A percentile compares a stretch with the other conserved stretches of the same genome.
Conservation (phyloP, 2,888 invertebrate species). For the Halictus ligatus region DNA sequence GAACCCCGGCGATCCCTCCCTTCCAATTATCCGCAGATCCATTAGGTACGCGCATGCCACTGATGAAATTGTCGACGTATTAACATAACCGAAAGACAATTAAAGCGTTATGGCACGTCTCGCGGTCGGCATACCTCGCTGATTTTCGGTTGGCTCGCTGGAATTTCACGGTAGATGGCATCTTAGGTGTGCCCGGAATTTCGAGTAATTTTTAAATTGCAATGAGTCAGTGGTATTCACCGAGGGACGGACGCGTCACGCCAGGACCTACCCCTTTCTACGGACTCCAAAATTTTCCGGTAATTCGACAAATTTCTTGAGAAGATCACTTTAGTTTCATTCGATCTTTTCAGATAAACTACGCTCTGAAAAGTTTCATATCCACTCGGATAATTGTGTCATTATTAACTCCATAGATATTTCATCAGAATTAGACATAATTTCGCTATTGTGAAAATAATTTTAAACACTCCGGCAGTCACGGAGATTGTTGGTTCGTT, state of each 20-base stretch:
- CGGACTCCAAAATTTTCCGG: not conserved
- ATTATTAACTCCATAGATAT: not conserved
- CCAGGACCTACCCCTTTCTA: not conserved
- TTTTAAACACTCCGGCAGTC: too few relatives aligned
- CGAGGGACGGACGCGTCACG: constrained; percentile 3
- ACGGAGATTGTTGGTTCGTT: too few relatives aligned
- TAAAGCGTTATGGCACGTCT: constrained; percentile 70
- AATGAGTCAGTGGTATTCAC: constrained; percentile 29
- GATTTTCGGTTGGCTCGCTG: constrained; percentile 40
- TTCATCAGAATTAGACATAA: too few relatives aligned
- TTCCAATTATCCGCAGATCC: constrained; percentile 80
- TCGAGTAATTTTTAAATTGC: constrained; percentile 45
- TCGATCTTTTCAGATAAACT: not conserved
- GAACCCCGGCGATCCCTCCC: constrained; percentile 48
- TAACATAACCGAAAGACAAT: constrained; percentile 81
- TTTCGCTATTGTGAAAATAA: too few relatives aligned
- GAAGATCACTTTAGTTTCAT: not conserved
- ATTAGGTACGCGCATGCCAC: constrained; percentile 76
- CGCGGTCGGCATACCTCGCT: constrained; percentile 36
- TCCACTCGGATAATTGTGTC: not conserved
- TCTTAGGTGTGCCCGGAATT: constrained; percentile 45
- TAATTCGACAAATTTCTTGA: not conserved
- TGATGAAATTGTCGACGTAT: constrained; percentile 80
- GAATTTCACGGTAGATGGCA: constrained; percentile 42
- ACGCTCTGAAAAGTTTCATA: not conserved